Evolutionary conservation across 2,888 invertebrate genomes (phyloP).

Genomic region (Acanthosoma haemorrhoidale): DNA sequence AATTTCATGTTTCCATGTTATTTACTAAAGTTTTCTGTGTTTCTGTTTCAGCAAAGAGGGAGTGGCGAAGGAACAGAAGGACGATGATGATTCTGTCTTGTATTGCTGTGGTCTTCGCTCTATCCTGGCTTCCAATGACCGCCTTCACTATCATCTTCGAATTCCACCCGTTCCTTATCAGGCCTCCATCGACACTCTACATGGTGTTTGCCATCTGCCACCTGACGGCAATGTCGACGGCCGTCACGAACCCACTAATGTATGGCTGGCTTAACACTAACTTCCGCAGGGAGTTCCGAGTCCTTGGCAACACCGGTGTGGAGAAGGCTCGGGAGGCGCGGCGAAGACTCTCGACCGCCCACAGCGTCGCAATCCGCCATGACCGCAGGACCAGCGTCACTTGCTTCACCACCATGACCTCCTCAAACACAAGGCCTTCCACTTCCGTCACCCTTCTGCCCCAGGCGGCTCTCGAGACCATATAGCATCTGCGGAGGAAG

Average conservation of each 20-base stretch:
- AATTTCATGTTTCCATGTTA: no score
- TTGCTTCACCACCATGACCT: constrained; percentile 42
- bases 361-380: constrained; percentile 34
- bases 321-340: constrained; percentile 30
- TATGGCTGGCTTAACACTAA: constrained; percentile 58
- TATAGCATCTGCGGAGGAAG: constrained; percentile 31
- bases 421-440: constrained; percentile 36
- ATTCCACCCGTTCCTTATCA: constrained; percentile 41
- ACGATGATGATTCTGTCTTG: constrained; percentile 50
- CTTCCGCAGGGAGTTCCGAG: constrained; percentile 49
- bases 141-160: constrained; percentile 50
- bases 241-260: constrained; percentile 55
- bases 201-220: constrained; percentile 51
- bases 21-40: no score
- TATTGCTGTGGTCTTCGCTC: constrained; percentile 53
- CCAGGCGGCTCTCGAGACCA: constrained; percentile 33
- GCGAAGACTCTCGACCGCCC: constrained; percentile 33
- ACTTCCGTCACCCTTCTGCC: constrained; percentile 36
- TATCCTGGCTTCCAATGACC: constrained; percentile 56
- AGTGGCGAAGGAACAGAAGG: constrained; percentile 44
- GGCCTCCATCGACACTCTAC: constrained; percentile 44
- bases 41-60: constrained; percentile 42
- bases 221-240: constrained; percentile 54
- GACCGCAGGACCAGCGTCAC: constrained; percentile 42
- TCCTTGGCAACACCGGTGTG: constrained; percentile 32